Conservation (phyloP, 2,888 invertebrate genomes). For the Cephus pulcher region DNA sequence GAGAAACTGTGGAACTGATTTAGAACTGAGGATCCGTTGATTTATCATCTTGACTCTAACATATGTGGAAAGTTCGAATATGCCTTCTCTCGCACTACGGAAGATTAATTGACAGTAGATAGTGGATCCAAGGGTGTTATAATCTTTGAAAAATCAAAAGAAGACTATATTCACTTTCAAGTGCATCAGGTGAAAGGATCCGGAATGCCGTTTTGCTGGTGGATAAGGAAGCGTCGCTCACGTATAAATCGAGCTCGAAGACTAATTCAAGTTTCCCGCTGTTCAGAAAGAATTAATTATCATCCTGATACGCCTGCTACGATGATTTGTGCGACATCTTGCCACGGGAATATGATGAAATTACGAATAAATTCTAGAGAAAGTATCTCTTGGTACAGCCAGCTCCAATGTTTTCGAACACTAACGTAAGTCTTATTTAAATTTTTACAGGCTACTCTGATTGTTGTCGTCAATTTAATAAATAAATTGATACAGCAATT, state of each 20-base stretch:
- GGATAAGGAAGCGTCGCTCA: background rate
- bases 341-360: background rate
- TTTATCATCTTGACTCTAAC: background rate
- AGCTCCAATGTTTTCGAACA: background rate
- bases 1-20: background rate
- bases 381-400: background rate
- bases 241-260: background rate
- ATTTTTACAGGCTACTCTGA: background rate
- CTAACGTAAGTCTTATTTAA: background rate
- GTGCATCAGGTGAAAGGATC: background rate
- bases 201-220: background rate
- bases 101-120: background rate
- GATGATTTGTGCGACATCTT: background rate
- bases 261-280: background rate
- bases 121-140: background rate
- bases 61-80: background rate
- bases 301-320: background rate
- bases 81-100: background rate
- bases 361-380: background rate
- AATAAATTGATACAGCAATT: background rate
- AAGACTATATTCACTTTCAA: background rate
- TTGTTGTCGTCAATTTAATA: background rate
- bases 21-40: background rate
- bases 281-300: background rate
- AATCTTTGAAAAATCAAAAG: background rate